Percentiles rank a stretch among this genome's conserved stretches.
Conservation (phyloP, 2,113 vertebrate species). For the Lathamus discolor region DNA sequence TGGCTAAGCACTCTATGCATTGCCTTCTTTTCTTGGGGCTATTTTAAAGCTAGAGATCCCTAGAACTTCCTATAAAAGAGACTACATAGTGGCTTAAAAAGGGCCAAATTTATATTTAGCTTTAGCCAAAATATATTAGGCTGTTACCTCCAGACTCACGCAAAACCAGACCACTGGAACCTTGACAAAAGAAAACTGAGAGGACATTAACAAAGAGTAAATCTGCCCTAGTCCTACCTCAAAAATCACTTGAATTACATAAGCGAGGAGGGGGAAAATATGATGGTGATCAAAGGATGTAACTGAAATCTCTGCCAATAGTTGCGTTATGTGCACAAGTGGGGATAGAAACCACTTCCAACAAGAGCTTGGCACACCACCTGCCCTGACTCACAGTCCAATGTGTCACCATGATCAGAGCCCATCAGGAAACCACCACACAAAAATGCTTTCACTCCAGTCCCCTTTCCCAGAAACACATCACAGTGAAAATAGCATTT, state of each 20-base stretch:
- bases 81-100: not conserved
- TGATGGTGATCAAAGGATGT: not conserved
- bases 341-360: not conserved
- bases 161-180: not conserved
- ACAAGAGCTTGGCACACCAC: not conserved
- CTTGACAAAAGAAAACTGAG: not conserved
- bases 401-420: rapidly evolving
- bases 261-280: not conserved
- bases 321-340: not conserved
- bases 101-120: not conserved
- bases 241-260: not conserved
- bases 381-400: not conserved
- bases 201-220: not conserved
- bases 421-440: not conserved
- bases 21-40: not conserved
- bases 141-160: not conserved
- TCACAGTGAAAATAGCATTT: not conserved
- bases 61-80: not conserved
- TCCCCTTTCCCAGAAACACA: not conserved
- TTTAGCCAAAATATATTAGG: not conserved
- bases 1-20: not conserved
- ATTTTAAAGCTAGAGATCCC: not conserved
- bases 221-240: not conserved
- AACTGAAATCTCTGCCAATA: not conserved
- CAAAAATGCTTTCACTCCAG: not conserved